Evolutionary conservation across 92 coral and sea anemone species (phyloP), one percentile per base, ranked within the genome.

Genomic region (Porites divaricata): DNA sequence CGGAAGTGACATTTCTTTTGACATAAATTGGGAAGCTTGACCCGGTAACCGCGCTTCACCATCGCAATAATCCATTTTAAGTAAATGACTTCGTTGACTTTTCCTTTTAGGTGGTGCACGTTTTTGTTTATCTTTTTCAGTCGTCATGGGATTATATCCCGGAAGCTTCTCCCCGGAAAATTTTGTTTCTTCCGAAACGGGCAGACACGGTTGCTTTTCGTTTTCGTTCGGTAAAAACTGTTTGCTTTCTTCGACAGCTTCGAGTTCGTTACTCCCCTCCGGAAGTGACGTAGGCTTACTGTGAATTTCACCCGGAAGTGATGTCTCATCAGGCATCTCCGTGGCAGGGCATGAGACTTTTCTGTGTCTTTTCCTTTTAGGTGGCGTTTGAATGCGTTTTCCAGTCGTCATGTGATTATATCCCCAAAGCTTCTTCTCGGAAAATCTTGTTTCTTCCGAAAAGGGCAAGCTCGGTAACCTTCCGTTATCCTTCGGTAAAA

Each of bases 1-100:
- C 72, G 84, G 75, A 79, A 64, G 75, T 67, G 84, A 22, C 9
- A 8, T 54, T 25, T 50, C 83, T 52, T 79, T 63, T 15, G 57
- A 50, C 70, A 17, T 35, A 41, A 73, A 17, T 5, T 54, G 9
- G 35, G 21, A 28, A 65, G 48, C 24, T 52, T 48, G 50, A 50
- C 68, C 74, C 73, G 16, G 23, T 54, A 75, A 14, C 9, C 28
- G 5, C 24, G 58, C 50, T 72, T 20, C 53, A 8, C 16, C 65
- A 61, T 7, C 4, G 45, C 45, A 35, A 35, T 35, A 61, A 15
- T 7, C 65, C 20, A 4, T 61, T 61, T 61, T 61, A 1, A 7
- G 9, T 21, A 61, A 61, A 61, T 16, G 8, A 7, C 19, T 12
- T 61, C 22, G 65, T 15, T 7, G 17, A 16, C 65, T 61, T n/a